These are phyloP conservation scores for Diadema setosum DNA, from an alignment of 35 echinoderm and acorn worm species.

Conservation along the genomic window DNA sequence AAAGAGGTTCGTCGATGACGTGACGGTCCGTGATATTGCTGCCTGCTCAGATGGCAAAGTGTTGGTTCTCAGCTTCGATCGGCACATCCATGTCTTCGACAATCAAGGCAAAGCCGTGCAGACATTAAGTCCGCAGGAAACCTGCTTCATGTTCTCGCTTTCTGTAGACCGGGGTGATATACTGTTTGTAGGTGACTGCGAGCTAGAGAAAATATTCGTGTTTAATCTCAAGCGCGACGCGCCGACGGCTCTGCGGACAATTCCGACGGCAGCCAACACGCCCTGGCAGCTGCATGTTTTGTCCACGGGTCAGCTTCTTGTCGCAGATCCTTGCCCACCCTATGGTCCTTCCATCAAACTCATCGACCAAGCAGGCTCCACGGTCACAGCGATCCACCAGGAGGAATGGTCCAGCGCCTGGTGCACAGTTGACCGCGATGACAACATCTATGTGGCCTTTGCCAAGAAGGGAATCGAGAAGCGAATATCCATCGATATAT, in stretches of 20 bases:
- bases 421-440: neutral
- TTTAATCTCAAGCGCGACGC: neutral
- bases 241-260: neutral
- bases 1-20: neutral
- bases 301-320: neutral
- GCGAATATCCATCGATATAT: neutral
- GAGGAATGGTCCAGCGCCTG: constrained; percentile 1
- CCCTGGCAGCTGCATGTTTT: neutral
- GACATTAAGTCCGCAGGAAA: neutral
- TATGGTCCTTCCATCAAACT: neutral
- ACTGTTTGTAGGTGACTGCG: constrained; percentile 2
- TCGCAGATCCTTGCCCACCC: neutral
- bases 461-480: neutral
- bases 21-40: neutral
- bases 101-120: neutral
- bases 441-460: constrained; percentile 7
- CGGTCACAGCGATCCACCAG: neutral
- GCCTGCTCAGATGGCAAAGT: neutral
- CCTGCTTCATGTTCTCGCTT: neutral
- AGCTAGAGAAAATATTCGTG: neutral
- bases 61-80: neutral
- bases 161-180: neutral
- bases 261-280: neutral
- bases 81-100: neutral
- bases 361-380: neutral